Evolutionary conservation across 2,888 invertebrate genomes (phyloP).

Genomic region (Sphinx pinastri): DNA sequence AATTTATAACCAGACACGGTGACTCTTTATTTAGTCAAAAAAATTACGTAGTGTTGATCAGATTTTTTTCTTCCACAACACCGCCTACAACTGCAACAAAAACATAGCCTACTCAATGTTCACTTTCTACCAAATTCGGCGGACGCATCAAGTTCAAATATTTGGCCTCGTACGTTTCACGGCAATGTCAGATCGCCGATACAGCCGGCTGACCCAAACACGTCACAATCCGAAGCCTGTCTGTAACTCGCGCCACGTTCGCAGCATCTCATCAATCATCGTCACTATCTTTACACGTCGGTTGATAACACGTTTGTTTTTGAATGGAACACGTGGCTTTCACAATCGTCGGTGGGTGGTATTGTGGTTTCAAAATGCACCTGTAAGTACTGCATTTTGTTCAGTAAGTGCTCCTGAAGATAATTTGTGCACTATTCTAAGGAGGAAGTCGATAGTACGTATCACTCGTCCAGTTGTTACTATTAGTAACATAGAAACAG

Average conservation of each 20-base stretch:
- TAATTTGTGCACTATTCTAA: too few species aligned
- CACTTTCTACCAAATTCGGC: slow-evolving; percentile 28
- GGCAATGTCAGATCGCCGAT: slow-evolving; percentile 51
- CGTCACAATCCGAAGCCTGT: slow-evolving; percentile 34
- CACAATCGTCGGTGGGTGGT: not conserved
- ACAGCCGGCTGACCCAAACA: slow-evolving; percentile 46
- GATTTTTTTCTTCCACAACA: too few species aligned
- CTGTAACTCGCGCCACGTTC: slow-evolving; percentile 37
- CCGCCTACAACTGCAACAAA: too few species aligned
- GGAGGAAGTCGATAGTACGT: too few species aligned
- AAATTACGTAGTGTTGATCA: too few species aligned
- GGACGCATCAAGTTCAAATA: slow-evolving; percentile 34
- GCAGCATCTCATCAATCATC: slow-evolving; percentile 27
- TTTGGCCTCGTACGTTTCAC: slow-evolving; percentile 41
- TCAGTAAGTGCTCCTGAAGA: too few species aligned
- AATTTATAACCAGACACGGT: not conserved
- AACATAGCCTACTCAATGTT: slow-evolving; percentile 2
- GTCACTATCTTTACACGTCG: slow-evolving; percentile 16
- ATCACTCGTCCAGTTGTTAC: too few species aligned
- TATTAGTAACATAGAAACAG: too few species aligned
- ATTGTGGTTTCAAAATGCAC: not conserved
- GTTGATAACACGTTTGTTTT: slow-evolving; percentile 16
- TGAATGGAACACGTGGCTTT: slow-evolving; percentile 18
- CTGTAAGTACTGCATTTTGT: not conserved
- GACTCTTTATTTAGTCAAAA: not conserved